Evolutionary conservation across 2,797 vertebrate species (phyloP).

Genomic region (Scyliorhinus canicula): DNA sequence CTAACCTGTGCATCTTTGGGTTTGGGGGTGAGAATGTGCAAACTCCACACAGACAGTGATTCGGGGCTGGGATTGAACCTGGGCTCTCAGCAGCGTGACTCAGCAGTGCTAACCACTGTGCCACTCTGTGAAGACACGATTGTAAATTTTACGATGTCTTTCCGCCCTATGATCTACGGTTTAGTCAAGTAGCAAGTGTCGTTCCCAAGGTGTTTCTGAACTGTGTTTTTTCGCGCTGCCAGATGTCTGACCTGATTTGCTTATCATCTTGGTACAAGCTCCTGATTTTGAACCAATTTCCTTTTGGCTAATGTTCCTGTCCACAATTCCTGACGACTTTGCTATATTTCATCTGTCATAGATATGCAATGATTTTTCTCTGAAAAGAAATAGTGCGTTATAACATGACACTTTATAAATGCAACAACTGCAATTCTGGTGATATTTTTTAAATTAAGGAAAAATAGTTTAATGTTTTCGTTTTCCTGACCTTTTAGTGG

Average conservation of each 20-base stretch:
- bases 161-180: not conserved
- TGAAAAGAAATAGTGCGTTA: not conserved
- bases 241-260: slow-evolving; percentile 13
- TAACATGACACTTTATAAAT: not conserved
- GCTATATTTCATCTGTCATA: not conserved
- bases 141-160: not conserved
- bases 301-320: not conserved
- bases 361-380: not conserved
- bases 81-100: too few relatives aligned
- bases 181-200: not conserved
- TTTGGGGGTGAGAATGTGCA: too few relatives aligned
- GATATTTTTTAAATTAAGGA: not conserved
- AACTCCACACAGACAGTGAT: too few relatives aligned
- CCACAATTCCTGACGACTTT: not conserved
- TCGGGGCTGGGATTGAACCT: too few relatives aligned
- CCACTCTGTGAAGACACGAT: too few relatives aligned
- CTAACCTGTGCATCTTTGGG: too few relatives aligned
- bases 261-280: not conserved
- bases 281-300: not conserved
- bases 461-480: not conserved
- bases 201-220: not conserved
- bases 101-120: too few relatives aligned
- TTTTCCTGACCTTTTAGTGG: not conserved
- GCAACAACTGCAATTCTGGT: not conserved
- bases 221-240: not conserved